phyloP scores from a whole-genome alignment of 2,888 invertebrate species.

The Margaritifera margaritifera region DNA sequence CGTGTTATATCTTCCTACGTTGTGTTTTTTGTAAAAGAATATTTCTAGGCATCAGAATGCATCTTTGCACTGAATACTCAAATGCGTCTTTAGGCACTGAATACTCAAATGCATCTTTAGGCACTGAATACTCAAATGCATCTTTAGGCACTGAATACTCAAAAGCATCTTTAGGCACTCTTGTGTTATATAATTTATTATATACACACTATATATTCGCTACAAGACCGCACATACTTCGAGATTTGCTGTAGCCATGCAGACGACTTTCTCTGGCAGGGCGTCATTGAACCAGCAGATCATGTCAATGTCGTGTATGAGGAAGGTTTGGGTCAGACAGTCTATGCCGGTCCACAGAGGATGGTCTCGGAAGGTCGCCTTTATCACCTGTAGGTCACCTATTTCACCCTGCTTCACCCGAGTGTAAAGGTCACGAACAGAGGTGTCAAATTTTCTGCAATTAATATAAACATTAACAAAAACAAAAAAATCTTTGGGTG shows the following conservation, averaged over 20 bases:
- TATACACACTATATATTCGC: too few relatives aligned
- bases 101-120: too few relatives aligned
- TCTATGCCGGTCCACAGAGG: constrained; percentile 32
- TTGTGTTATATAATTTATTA: too few relatives aligned
- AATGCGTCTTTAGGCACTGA: too few relatives aligned
- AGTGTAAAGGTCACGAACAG: constrained; percentile 26
- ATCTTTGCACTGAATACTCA: too few relatives aligned
- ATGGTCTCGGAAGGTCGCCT: constrained; percentile 27
- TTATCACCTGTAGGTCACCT: constrained; percentile 24
- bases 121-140: too few relatives aligned
- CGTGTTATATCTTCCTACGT: too few relatives aligned
- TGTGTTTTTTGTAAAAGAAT: too few relatives aligned
- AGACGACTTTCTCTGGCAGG: constrained; percentile 29
- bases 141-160: too few relatives aligned
- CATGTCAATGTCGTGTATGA: constrained; percentile 32
- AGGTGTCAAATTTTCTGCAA: constrained; percentile 31
- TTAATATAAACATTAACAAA: background rate
- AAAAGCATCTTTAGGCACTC: too few relatives aligned
- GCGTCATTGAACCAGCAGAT: constrained; percentile 30
- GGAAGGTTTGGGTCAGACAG: constrained; percentile 27
- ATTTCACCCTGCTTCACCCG: constrained; percentile 22
- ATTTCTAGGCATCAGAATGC: too few relatives aligned
- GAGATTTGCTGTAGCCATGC: constrained; percentile 21
- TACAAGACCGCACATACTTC: constrained; percentile 10
- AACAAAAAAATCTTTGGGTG: too few relatives aligned